Evolutionary conservation across 2,888 invertebrate species (phyloP).

Genomic region (Nemotelus nigrinus): DNA sequence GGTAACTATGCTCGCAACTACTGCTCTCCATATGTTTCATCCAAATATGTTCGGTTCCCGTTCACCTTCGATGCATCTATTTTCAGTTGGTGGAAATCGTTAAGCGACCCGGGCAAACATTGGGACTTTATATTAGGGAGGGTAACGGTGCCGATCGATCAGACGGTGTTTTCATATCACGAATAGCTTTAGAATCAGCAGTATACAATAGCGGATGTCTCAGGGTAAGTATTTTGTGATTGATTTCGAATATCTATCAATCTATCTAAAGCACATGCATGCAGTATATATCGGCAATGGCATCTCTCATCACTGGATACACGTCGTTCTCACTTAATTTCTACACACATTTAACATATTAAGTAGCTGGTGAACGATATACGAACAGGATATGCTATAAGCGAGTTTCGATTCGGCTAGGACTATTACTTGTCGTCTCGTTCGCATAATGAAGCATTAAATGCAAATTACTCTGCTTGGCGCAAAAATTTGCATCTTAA

Average conservation of each 20-base stretch:
- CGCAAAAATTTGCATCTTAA: slow-evolving; percentile 26
- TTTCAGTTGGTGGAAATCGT: slow-evolving; percentile 94
- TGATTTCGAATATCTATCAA: background rate
- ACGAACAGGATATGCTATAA: slow-evolving; percentile 1
- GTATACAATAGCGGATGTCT: slow-evolving; percentile 97
- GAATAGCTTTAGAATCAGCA: slow-evolving; percentile 93
- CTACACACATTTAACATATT: too few species aligned
- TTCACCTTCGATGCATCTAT: too few species aligned
- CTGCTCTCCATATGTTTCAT: background rate
- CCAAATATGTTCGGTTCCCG: background rate
- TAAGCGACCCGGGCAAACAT: slow-evolving; percentile 97
- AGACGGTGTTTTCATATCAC: slow-evolving; percentile 97
- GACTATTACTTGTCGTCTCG: background rate
- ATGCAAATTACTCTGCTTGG: slow-evolving; percentile 22
- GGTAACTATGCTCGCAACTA: slow-evolving; percentile 51
- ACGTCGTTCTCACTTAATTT: too few species aligned
- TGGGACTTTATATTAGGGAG: slow-evolving; percentile 97
- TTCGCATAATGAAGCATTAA: slow-evolving; percentile 29
- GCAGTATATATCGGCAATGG: background rate
- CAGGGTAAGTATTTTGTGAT: slow-evolving; percentile 68
- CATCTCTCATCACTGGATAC: background rate
- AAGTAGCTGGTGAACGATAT: too few species aligned
- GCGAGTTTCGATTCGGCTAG: background rate
- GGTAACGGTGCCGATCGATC: slow-evolving; percentile 97
- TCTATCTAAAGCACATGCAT: background rate